These are phyloP conservation scores for Furnarius figulus DNA, from an alignment of 2,113 vertebrate species.

Conservation along the genomic window DNA sequence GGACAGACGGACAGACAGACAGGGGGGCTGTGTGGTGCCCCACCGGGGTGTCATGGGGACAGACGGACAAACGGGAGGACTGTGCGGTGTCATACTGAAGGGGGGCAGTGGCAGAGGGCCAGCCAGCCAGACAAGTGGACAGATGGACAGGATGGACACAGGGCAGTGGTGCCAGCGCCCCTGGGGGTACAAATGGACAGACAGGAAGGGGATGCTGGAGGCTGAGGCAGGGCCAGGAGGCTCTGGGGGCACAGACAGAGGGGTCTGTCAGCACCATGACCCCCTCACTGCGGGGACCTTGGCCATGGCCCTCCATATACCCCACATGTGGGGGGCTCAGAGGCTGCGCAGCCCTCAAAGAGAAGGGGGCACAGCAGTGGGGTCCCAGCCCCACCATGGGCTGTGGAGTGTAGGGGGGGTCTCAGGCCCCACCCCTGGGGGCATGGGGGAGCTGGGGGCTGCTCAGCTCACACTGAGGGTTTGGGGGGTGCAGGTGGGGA, in stretches of 20 bases:
- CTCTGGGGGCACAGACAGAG: neutral
- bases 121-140: neutral
- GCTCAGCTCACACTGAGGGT: too few species aligned
- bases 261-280: neutral
- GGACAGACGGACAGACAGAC: neutral
- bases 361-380: neutral
- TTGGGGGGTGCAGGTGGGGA: neutral
- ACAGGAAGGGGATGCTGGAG: neutral
- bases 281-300: neutral
- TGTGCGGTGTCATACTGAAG: neutral
- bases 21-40: neutral
- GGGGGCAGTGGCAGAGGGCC: neutral
- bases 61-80: neutral
- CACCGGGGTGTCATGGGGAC: neutral
- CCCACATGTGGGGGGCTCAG: neutral
- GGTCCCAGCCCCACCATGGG: rapidly evolving
- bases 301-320: neutral
- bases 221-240: neutral
- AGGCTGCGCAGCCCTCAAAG: neutral
- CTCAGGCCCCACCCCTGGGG: neutral
- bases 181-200: neutral
- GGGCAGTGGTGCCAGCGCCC: neutral
- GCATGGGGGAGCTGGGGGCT: neutral
- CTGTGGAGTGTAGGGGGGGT: neutral
- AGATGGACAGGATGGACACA: neutral